Base-by-base conservation (phyloP, 2,113 vertebrate genomes). In the Nymphicus hollandicus region DNA sequence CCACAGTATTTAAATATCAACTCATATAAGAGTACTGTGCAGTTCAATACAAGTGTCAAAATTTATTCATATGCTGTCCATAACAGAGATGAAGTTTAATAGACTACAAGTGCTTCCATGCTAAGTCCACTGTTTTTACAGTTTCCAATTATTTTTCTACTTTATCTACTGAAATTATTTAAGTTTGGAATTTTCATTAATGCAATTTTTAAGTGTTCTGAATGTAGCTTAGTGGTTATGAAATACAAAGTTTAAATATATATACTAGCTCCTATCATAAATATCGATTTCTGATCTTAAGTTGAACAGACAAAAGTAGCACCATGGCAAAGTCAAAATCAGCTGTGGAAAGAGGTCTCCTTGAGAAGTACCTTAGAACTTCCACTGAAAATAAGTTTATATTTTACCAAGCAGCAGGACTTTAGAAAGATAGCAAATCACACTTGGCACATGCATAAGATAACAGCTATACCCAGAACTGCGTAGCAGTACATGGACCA, bases 361-460 rank as follows among this genome's bases (percentile, higher is more conserved):
- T 2, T 72, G 69, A 69, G 47, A 92, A 39, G 24, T 27, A 55
- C 8, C 35, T 90, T 71, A 76, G 82, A 86, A 88, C 22, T 33
- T 84, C 19, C 47, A 71, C 31, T 35, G 41, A 90, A 91, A 94
- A 33, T 31, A 46, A 5, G 4, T 50, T 88, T 53, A 17, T 46
- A 68, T 90, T 90, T 93, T 58, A 88, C 24, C 80, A 90, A 86
- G 88, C 61, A 90, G 22, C 13, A 81, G 23, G 50, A 66, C 76
- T 90, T 78, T 7, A 47, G 86, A 80, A 82, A 64, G 65, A 61
- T 7, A 88, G 43, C 80, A 93, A 86, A 49, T 69, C 65, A 92
- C 68, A 91, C 35, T 86, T 89, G 35, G 93, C 79, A 88, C 94
- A 95, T 90, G 95, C 94, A 91, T 3, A 11, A 77, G 28, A 80